These are phyloP conservation scores for Cariama cristata DNA, from an alignment of 2,113 vertebrate genomes.

Conservation along the genomic window DNA sequence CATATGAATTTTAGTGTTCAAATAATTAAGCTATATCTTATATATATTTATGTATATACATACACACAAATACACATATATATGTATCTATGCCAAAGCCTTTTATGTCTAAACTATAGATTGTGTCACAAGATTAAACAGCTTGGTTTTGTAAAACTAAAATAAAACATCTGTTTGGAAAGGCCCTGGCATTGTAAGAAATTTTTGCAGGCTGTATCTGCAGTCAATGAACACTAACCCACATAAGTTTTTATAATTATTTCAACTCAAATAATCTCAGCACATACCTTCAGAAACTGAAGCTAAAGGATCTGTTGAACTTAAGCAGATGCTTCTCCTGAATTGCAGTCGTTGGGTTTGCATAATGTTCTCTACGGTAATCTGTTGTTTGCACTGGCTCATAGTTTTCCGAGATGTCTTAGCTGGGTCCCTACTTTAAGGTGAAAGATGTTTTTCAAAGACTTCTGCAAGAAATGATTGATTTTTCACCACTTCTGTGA, in stretches of 20 bases:
- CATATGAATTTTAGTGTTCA: neutral
- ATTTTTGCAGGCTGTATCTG: neutral
- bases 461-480: neutral
- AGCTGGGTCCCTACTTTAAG: neutral
- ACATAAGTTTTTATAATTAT: slow-evolving; percentile 31
- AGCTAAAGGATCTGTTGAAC: neutral
- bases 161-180: slow-evolving; percentile 68
- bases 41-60: rapidly evolving
- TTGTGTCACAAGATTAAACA: slow-evolving; percentile 62
- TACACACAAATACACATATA: rapidly evolving
- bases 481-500: neutral
- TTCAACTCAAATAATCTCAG: neutral
- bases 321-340: neutral
- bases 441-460: neutral
- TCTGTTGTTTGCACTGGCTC: neutral
- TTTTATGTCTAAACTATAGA: slow-evolving; percentile 55
- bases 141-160: slow-evolving; percentile 56
- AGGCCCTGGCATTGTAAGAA: neutral
- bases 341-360: neutral
- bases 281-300: neutral
- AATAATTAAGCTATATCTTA: slow-evolving; percentile 1
- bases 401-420: neutral
- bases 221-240: neutral
- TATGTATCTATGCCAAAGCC: neutral
- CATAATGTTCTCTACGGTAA: neutral